A percentile compares a stretch with the other conserved stretches of the same genome.
phyloP scores from a whole-genome alignment of 1,140 invertebrate species.

The Mactra quadrangularis region DNA sequence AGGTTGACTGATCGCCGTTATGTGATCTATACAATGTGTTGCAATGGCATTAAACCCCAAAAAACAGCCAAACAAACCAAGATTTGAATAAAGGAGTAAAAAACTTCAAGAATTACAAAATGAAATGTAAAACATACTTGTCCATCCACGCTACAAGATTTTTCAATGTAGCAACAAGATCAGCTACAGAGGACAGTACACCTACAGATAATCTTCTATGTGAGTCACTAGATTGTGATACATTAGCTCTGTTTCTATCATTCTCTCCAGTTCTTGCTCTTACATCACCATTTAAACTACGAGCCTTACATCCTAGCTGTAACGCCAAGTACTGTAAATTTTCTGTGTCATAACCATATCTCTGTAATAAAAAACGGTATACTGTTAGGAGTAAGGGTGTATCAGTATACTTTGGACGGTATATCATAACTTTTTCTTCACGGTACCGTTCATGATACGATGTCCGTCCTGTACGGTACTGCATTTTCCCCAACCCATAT shows the following conservation, averaged over 20 bases:
- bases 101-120: too few species aligned
- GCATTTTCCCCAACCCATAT: too few species aligned
- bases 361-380: slow-evolving; percentile 85
- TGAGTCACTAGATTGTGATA: slow-evolving; percentile 49
- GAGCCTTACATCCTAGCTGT: slow-evolving; percentile 92
- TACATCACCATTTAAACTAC: slow-evolving; percentile 89
- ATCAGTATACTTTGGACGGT: neutral
- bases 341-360: slow-evolving; percentile 95
- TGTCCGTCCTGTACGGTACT: too few species aligned
- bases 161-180: slow-evolving; percentile 93
- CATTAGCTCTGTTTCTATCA: slow-evolving; percentile 75
- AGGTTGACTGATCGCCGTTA: too few species aligned
- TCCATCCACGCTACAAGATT: slow-evolving; percentile 94
- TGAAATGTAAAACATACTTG: slow-evolving; percentile 83
- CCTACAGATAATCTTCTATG: slow-evolving; percentile 88
- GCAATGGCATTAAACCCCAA: too few species aligned
- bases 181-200: slow-evolving; percentile 92
- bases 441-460: too few species aligned
- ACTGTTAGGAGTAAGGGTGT: neutral
- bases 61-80: too few species aligned
- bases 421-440: neutral
- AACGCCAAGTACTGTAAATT: slow-evolving; percentile 95
- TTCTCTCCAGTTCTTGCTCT: slow-evolving; percentile 73
- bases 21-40: too few species aligned
- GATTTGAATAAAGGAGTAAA: too few species aligned